Evolutionary conservation across 1,140 invertebrate genomes (phyloP).

Genomic region (Tetramorium parvispinum): DNA sequence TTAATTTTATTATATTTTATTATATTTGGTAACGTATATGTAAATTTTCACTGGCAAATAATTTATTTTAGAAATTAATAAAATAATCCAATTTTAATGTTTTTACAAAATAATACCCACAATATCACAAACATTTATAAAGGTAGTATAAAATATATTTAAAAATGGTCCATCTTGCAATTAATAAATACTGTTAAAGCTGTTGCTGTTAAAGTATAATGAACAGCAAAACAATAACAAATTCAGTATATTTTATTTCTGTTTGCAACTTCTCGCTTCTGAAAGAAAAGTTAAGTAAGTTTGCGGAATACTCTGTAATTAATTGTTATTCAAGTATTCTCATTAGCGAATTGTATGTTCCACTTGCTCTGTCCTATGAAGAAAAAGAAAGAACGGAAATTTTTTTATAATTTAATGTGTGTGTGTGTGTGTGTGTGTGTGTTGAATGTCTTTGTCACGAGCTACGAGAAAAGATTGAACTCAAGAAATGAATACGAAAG

Average conservation of each 20-base stretch:
- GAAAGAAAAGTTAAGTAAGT: background rate
- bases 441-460: background rate
- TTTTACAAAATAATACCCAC: too few relatives aligned
- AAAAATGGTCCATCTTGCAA: background rate
- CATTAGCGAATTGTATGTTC: background rate
- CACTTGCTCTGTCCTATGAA: background rate
- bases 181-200: background rate
- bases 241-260: background rate
- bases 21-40: background rate
- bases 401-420: slow-evolving; percentile 8
- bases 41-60: background rate
- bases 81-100: too few relatives aligned
- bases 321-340: background rate
- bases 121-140: background rate
- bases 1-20: too few relatives aligned
- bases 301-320: background rate
- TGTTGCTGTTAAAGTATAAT: background rate
- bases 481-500: background rate
- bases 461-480: background rate
- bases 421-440: too few relatives aligned
- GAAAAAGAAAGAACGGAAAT: background rate
- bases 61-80: background rate
- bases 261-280: background rate
- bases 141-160: background rate
- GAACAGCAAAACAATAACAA: background rate